These are phyloP conservation scores for Hylomyscus alleni DNA, from an alignment of 2,797 vertebrate genomes.

Conservation along the genomic window DNA sequence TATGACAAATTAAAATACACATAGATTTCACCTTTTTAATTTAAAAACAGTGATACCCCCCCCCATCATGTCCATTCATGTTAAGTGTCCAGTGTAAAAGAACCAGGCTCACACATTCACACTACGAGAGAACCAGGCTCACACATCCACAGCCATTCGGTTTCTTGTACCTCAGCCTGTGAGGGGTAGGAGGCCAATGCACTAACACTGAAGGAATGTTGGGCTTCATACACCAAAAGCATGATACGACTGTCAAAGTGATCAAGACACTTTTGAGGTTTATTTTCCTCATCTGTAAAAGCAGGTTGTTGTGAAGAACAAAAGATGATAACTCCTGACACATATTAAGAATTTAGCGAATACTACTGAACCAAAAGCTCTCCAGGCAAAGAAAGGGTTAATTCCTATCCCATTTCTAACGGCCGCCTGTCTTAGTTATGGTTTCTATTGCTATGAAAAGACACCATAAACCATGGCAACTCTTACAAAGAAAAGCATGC, in stretches of 20 bases:
- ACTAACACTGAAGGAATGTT: conserved; percentile 2
- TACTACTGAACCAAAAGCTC: conserved; percentile 28
- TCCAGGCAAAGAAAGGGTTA: not conserved
- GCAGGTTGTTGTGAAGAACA: not conserved
- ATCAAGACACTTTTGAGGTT: conserved; percentile 15
- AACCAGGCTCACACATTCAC: not conserved
- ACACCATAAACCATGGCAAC: not conserved
- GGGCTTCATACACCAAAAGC: not conserved
- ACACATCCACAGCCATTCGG: not conserved
- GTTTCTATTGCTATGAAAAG: not conserved
- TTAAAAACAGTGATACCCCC: not conserved
- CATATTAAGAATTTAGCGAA: not conserved
- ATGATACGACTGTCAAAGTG: not conserved
- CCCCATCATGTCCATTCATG: not conserved
- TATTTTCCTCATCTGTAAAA: not conserved
- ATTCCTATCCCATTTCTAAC: not conserved
- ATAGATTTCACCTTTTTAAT: not conserved
- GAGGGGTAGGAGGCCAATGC: not conserved
- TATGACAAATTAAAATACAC: conserved; percentile 15
- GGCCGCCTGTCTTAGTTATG: not conserved
- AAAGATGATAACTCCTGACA: not conserved
- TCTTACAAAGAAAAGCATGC: not conserved
- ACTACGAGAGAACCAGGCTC: not conserved
- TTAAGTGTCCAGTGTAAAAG: not conserved
- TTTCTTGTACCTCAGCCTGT: not conserved